Evolutionary conservation across 2,888 invertebrate species (phyloP), one percentile per base, ranked within the genome.

Genomic region (Lysandra coridon): DNA sequence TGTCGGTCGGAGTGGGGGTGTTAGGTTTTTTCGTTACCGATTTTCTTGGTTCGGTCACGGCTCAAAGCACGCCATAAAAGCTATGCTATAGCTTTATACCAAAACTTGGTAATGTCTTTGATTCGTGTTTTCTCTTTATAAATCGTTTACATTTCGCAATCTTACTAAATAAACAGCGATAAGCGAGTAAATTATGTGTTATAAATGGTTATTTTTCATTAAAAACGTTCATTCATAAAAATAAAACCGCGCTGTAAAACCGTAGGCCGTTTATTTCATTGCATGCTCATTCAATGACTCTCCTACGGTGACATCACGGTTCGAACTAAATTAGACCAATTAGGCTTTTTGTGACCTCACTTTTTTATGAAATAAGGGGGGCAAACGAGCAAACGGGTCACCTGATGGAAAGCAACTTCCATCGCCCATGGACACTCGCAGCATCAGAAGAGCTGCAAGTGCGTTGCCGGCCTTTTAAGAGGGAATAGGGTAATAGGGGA

Each of bases 161-260:
- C 76, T 57, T 33, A 53, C 53, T 76, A 76, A 57, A 76, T 57
- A 76, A 75, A 33, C 57, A 33, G 7, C 76, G 76, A 76, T 57
- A 76, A 76, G 76, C 49, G 33, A 49, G 10, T 76, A 57, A 76
- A 57, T 76, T 76, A 53, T 53, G 33, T 23, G 76, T 76, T 10
- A 57, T 76, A 76, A 76, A 76, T 4, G 6, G 14, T 76, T 17
- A 76, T 33, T 53, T 76, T 33, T 57, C 30, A 76, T 53, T 53
- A 30, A 76, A 76, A 76, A 23, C 30, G n/a, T 44, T 53, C 76
- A 57, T 76, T 76, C 53, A 76, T 76, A 76, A 57, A 53, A 76
- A 75, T 30, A 6, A 69, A 69, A 37, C 12, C 33, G 64, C 30
- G 12, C 64, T 5, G 33, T 69, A 5, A 37, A 69, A 69, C 69